phyloP scores from a whole-genome alignment of 2,888 invertebrate species.

The Helobdella robusta region DNA sequence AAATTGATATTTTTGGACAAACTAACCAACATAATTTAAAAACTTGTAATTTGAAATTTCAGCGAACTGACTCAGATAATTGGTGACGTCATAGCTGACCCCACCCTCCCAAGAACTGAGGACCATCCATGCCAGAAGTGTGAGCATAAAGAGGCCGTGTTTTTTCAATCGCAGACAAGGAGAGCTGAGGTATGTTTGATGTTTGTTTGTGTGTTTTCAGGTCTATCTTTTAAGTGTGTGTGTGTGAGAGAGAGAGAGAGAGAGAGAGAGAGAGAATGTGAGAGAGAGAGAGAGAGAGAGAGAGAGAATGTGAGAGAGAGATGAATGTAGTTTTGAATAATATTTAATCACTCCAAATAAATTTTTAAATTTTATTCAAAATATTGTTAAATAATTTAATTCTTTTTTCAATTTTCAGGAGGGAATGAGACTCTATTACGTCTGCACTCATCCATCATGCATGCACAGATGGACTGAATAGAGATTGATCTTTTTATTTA shows the following conservation, averaged over 20 bases:
- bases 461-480: constrained; percentile 92
- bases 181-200: constrained; percentile 68
- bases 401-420: constrained; percentile 54
- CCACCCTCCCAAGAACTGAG: constrained; percentile 90
- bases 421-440: constrained; percentile 93
- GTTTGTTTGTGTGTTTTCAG: too few relatives aligned
- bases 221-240: too few relatives aligned
- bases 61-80: constrained; percentile 95
- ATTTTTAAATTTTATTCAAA: neutral
- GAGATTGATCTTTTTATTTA: too few relatives aligned
- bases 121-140: constrained; percentile 97
- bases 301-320: too few relatives aligned
- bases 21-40: neutral
- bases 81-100: constrained; percentile 94
- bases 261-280: too few relatives aligned
- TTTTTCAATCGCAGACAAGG: constrained; percentile 93
- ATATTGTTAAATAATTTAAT: constrained; percentile 3
- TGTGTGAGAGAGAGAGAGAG: too few relatives aligned
- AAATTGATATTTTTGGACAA: neutral
- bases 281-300: too few relatives aligned
- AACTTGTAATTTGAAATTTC: constrained; percentile 37
- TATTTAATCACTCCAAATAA: too few relatives aligned
- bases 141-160: constrained; percentile 86
- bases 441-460: constrained; percentile 82
- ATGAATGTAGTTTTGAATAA: too few relatives aligned